Conservation (phyloP, 2,888 invertebrate genomes). For the Ganaspis brasiliensis region DNA sequence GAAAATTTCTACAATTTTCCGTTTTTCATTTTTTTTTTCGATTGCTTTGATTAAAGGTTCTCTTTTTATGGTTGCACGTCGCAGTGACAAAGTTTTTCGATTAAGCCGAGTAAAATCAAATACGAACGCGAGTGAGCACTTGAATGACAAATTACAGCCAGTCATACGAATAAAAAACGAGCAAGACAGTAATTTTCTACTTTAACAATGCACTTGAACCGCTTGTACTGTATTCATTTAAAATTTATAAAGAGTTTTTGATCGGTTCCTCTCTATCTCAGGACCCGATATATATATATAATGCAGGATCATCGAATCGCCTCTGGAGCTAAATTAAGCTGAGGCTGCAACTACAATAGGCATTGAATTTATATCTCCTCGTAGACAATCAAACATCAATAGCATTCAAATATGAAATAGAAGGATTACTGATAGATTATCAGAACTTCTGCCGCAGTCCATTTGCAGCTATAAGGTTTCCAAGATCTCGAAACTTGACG, state of each 20-base stretch:
- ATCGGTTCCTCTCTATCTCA: slow-evolving; percentile 9
- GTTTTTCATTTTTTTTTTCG: too few relatives aligned
- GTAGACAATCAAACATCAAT: slow-evolving; percentile 5
- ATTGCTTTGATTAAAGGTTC: neutral
- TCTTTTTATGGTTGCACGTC: neutral
- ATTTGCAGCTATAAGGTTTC: neutral
- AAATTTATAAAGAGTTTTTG: slow-evolving; percentile 14
- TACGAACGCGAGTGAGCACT: slow-evolving; percentile 25
- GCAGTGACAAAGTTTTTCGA: slow-evolving; percentile 31
- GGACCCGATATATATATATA: slow-evolving; percentile 1
- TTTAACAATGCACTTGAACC: slow-evolving; percentile 25
- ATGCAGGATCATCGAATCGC: slow-evolving; percentile 15
- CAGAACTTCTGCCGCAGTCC: neutral
- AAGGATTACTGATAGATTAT: slow-evolving; percentile 1
- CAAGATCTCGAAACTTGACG: neutral
- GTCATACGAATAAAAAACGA: slow-evolving; percentile 1
- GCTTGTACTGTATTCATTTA: neutral
- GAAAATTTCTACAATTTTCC: too few relatives aligned
- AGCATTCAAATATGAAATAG: slow-evolving; percentile 9
- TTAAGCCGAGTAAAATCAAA: slow-evolving; percentile 25
- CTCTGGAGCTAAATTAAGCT: slow-evolving; percentile 30
- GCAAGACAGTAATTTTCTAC: slow-evolving; percentile 36
- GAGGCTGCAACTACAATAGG: slow-evolving; percentile 30
- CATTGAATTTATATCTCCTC: slow-evolving; percentile 9
- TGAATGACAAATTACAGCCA: slow-evolving; percentile 36